These are phyloP conservation scores for Drosophila teissieri DNA, from an alignment of 1,140 invertebrate species.

Conservation along the genomic window DNA sequence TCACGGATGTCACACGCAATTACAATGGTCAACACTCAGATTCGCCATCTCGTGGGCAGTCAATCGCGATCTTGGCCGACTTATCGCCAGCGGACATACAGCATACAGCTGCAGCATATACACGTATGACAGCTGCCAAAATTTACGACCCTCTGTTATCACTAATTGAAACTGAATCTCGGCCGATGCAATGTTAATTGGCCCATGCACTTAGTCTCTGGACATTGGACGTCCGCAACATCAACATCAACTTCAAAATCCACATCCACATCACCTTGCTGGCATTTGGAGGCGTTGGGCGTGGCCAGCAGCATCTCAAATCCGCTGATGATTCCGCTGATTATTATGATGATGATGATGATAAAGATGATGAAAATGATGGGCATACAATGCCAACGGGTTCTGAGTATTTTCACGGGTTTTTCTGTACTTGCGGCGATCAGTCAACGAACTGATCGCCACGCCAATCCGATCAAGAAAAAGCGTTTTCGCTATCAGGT, in stretches of 20 bases:
- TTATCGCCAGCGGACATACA: conserved; percentile 31
- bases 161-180: conserved; percentile 53
- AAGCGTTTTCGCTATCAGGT: conserved; percentile 25
- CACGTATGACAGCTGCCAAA: conserved; percentile 39
- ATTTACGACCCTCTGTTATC: conserved; percentile 46
- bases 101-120: conserved; percentile 2
- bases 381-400: conserved; percentile 64
- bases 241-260: not conserved
- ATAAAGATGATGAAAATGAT: conserved; percentile 8
- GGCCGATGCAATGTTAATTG: conserved; percentile 31
- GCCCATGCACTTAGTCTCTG: conserved; percentile 37
- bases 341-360: not conserved
- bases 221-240: conserved; percentile 3
- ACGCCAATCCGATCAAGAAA: conserved; percentile 29
- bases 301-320: conserved; percentile 50
- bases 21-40: conserved; percentile 39
- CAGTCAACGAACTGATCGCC: conserved; percentile 66
- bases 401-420: conserved; percentile 30
- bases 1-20: conserved; percentile 59
- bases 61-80: conserved; percentile 49
- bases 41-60: conserved; percentile 17
- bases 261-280: conserved; percentile 46
- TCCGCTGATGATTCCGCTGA: conserved; percentile 11
- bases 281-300: conserved; percentile 57
- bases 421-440: conserved; percentile 4